These are phyloP conservation scores for Catharus ustulatus DNA, from an alignment of 2,797 vertebrate species.

Conservation along the genomic window DNA sequence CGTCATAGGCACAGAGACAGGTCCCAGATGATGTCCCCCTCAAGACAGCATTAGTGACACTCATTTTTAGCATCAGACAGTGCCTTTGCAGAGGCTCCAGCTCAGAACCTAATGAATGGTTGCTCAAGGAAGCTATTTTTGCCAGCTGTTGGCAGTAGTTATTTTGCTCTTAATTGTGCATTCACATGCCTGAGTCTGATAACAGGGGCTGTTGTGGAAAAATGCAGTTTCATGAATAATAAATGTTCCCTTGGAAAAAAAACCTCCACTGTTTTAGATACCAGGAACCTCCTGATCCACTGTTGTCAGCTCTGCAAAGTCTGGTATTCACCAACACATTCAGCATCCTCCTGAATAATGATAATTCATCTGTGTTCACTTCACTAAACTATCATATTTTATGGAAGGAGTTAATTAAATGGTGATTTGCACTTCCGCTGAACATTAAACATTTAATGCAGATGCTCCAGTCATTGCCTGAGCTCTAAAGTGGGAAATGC, in stretches of 20 bases:
- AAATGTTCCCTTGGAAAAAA: not conserved
- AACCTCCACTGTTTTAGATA: not conserved
- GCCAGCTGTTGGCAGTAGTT: constrained; percentile 38
- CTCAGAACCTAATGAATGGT: not conserved
- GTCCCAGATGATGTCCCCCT: not conserved
- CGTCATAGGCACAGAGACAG: not conserved
- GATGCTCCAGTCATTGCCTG: constrained; percentile 65
- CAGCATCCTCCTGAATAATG: constrained; percentile 44
- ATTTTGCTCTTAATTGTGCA: constrained; percentile 24
- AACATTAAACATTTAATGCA: constrained; percentile 72
- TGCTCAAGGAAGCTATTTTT: constrained; percentile 13
- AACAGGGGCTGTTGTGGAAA: constrained; percentile 3
- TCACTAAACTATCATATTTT: constrained; percentile 69
- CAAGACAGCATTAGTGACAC: not conserved
- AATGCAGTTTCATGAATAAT: constrained; percentile 27
- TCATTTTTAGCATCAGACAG: not conserved
- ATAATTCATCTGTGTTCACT: constrained; percentile 65
- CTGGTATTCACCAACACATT: not conserved
- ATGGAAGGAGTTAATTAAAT: constrained; percentile 73
- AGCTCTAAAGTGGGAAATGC: constrained; percentile 60
- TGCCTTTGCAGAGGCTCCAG: not conserved
- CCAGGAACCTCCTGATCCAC: not conserved
- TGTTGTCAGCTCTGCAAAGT: constrained; percentile 9
- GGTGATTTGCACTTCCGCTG: constrained; percentile 68
- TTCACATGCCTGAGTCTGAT: constrained; percentile 3